phyloP scores from a whole-genome alignment of 2,888 invertebrate species.

The Dasypolia templi region DNA sequence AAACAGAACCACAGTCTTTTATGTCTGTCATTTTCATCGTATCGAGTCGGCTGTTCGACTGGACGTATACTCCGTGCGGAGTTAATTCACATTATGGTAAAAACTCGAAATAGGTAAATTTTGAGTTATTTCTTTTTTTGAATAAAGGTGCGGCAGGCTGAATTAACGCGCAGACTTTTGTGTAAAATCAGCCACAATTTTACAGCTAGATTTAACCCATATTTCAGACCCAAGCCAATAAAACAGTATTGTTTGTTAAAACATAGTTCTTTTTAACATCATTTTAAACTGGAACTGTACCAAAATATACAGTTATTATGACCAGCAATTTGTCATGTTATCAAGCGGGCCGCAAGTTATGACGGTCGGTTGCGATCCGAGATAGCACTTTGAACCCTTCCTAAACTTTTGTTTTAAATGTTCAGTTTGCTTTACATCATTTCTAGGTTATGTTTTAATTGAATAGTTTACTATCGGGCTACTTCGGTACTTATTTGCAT shows the following conservation, averaged over 20 bases:
- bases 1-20: no score
- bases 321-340: slow-evolving; percentile 59
- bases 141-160: no score
- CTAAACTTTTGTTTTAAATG: slow-evolving; percentile 59
- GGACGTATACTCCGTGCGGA: no score
- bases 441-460: slow-evolving; percentile 26
- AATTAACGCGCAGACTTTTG: background rate
- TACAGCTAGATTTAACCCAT: slow-evolving; percentile 14
- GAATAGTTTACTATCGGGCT: slow-evolving; percentile 21
- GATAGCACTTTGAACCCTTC: slow-evolving; percentile 50
- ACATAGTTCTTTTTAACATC: slow-evolving; percentile 27
- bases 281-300: slow-evolving; percentile 43
- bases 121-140: no score
- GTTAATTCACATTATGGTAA: no score
- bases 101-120: no score
- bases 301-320: slow-evolving; percentile 41
- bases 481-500: background rate
- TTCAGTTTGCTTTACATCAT: slow-evolving; percentile 47
- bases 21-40: no score
- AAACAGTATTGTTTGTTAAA: slow-evolving; percentile 44
- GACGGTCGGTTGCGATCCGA: slow-evolving; percentile 33
- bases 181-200: slow-evolving; percentile 1
- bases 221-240: slow-evolving; percentile 25
- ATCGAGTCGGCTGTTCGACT: no score
- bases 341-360: slow-evolving; percentile 46